Evolutionary conservation across 2,113 vertebrate genomes (phyloP).

Genomic region (Pavo muticus): DNA sequence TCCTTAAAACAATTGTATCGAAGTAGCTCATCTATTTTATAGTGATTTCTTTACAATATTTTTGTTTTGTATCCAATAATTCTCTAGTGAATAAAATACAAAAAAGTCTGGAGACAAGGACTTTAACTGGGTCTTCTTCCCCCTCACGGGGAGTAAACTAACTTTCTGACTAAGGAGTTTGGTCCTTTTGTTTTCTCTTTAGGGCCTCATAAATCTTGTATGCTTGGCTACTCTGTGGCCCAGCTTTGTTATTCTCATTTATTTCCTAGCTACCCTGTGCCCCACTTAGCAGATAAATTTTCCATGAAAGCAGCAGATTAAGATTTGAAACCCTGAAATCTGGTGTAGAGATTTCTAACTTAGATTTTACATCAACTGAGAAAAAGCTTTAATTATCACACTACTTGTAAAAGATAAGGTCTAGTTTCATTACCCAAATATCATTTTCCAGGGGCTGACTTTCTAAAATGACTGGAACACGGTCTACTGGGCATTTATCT

Average conservation of each 20-base stretch:
- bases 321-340: not conserved
- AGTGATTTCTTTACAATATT: not conserved
- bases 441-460: not conserved
- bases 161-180: not conserved
- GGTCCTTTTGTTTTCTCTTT: not conserved
- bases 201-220: not conserved
- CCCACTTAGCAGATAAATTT: not conserved
- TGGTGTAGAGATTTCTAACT: not conserved
- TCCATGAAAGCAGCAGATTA: not conserved
- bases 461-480: not conserved
- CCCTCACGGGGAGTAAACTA: not conserved
- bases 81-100: not conserved
- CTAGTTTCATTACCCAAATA: not conserved
- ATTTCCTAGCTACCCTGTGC: not conserved
- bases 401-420: not conserved
- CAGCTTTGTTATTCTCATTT: not conserved
- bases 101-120: not conserved
- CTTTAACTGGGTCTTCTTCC: not conserved
- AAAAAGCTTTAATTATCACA: not conserved
- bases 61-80: not conserved
- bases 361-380: not conserved
- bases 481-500: not conserved
- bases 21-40: not conserved
- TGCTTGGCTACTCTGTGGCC: not conserved
- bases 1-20: fast-evolving